A percentile compares a stretch with the other conserved stretches of the same genome.
Conservation (phyloP, 1,140 invertebrate genomes). For the Drosophila sp. region DNA sequence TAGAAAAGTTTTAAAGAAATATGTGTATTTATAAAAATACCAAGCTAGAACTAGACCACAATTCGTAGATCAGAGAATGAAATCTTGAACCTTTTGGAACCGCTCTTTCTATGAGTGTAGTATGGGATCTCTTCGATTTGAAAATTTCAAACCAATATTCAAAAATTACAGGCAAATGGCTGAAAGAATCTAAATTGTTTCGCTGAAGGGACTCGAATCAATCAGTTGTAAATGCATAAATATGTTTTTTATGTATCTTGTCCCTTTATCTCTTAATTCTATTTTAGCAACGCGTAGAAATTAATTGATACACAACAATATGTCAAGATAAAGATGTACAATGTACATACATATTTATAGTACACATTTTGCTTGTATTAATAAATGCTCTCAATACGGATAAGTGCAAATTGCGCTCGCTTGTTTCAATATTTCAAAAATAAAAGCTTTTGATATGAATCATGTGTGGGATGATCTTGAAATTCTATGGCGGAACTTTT, state of each 20-base stretch:
- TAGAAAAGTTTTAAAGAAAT: too few relatives aligned
- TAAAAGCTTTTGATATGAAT: constrained; percentile 23
- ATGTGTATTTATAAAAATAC: too few relatives aligned
- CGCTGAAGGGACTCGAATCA: not conserved
- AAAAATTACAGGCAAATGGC: not conserved
- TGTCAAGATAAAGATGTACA: not conserved
- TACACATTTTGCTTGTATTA: too few relatives aligned
- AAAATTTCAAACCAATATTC: too few relatives aligned
- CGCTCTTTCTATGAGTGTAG: too few relatives aligned
- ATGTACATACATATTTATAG: too few relatives aligned
- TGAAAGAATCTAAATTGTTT: constrained; percentile 13
- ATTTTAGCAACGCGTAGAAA: constrained; percentile 27
- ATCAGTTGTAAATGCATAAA: not conserved
- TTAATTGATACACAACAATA: constrained; percentile 23
- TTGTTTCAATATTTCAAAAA: not conserved
- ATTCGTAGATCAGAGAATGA: too few relatives aligned
- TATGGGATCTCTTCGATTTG: too few relatives aligned
- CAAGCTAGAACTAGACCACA: too few relatives aligned
- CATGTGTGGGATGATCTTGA: constrained; percentile 44
- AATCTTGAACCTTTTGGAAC: too few relatives aligned
- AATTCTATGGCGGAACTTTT: constrained; percentile 33
- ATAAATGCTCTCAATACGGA: not conserved
- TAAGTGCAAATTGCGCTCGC: constrained; percentile 11
- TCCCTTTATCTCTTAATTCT: not conserved
- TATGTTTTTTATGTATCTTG: not conserved